Percentiles rank a stretch among this genome's conserved stretches.
Evolutionary conservation across 2,888 invertebrate genomes (phyloP).

Genomic region (Drosophila rubida): DNA sequence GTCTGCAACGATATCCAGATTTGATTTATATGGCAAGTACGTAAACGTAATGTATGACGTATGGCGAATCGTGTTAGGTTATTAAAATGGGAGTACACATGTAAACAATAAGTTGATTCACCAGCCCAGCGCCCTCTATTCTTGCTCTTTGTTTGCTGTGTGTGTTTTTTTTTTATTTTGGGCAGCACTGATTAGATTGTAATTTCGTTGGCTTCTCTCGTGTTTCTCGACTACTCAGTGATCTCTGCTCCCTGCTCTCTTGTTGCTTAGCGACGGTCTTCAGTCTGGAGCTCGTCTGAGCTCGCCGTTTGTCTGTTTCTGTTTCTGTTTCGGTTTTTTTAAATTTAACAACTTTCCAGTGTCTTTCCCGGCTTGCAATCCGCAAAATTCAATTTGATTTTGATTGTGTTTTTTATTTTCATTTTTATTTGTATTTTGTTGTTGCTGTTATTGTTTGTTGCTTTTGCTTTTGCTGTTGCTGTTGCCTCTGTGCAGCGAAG

Average conservation of each 20-base stretch:
- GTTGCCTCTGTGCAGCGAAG: slow-evolving; percentile 32
- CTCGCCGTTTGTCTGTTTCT: not conserved
- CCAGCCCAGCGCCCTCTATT: not conserved
- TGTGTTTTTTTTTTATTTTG: not conserved
- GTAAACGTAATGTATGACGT: slow-evolving; percentile 2
- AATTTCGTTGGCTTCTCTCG: not conserved
- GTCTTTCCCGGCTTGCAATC: slow-evolving; percentile 38
- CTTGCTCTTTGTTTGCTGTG: not conserved
- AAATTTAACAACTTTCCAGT: slow-evolving; percentile 20
- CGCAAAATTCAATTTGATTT: slow-evolving; percentile 42
- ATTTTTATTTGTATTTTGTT: slow-evolving; percentile 12
- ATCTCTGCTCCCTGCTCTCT: not conserved
- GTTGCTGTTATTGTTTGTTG: slow-evolving; percentile 22
- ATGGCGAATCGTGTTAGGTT: not conserved
- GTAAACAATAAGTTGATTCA: not conserved
- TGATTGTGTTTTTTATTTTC: slow-evolving; percentile 20
- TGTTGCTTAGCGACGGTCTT: not conserved
- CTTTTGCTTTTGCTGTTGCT: slow-evolving; percentile 14
- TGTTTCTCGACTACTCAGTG: too few relatives aligned
- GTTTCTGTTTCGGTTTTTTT: too few relatives aligned
- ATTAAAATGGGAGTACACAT: slow-evolving; percentile 1
- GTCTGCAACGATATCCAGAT: slow-evolving; percentile 8
- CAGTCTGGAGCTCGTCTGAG: slow-evolving; percentile 8
- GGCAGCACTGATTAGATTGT: slow-evolving; percentile 1
- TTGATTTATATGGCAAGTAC: slow-evolving; percentile 11